Percentiles rank a stretch among this genome's conserved stretches.
Evolutionary conservation across 2,113 vertebrate genomes (phyloP).

Genomic region (Peromyscus maniculatus): DNA sequence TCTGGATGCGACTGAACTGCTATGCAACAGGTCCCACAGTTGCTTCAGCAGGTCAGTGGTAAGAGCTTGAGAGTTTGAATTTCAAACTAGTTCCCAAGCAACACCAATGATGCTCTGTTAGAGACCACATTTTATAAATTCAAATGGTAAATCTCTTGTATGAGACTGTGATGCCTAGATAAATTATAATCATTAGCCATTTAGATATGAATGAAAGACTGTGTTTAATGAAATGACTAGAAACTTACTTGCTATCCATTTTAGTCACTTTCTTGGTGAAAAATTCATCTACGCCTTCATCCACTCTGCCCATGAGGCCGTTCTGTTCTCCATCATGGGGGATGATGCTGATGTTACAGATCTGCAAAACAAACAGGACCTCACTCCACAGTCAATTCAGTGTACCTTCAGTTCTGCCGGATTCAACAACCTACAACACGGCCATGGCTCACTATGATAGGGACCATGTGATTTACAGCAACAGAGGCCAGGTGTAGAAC

Average conservation of each 20-base stretch:
- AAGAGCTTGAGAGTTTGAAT: neutral
- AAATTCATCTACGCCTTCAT: constrained; percentile 99
- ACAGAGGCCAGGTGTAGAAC: neutral
- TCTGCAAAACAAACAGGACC: constrained; percentile 85
- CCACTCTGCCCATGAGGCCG: constrained; percentile 96
- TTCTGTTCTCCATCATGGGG: constrained; percentile 96
- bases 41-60: no score
- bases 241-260: constrained; percentile 92
- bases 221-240: neutral
- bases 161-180: neutral
- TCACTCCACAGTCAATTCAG: neutral
- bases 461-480: neutral
- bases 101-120: neutral
- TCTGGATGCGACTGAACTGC: neutral
- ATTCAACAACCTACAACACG: neutral
- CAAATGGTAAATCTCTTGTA: neutral
- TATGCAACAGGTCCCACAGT: neutral
- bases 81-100: neutral
- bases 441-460: neutral
- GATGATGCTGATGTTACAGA: constrained; percentile 86
- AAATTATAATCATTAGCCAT: neutral
- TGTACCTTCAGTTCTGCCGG: neutral
- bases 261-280: constrained; percentile 98
- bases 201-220: neutral
- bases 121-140: neutral